Evolutionary conservation across 2,888 invertebrate genomes (phyloP), one percentile per base, ranked within the genome.

Genomic region (Eumacrocentrus americanus): DNA sequence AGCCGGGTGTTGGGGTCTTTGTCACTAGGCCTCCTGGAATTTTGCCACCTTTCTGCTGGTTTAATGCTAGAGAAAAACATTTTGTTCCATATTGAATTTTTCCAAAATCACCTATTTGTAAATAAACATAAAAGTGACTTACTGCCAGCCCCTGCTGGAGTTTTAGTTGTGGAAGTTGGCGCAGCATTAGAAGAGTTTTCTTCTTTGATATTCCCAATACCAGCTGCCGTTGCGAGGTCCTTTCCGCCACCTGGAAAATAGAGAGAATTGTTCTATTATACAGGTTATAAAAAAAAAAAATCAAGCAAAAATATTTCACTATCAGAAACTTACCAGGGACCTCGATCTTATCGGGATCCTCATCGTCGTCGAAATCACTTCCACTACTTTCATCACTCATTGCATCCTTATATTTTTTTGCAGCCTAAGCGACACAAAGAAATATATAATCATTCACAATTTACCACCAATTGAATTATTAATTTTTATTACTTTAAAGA

Each of bases 291-390:
- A 22, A 44, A 50, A n/a, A n/a, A n/a, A n/a, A n/a, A n/a, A n/a
- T n/a, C n/a, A n/a, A n/a, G n/a, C n/a, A n/a, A n/a, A n/a, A n/a
- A n/a, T n/a, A n/a, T n/a, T n/a, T n/a, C n/a, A n/a, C n/a, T n/a
- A n/a, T n/a, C n/a, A n/a, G n/a, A 23, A 40, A 75, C 80, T 82
- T 81, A 91, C 93, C 94, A 79, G 94, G 94, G 44, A 94, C 93
- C 86, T 93, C 92, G 82, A 93, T 90, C 83, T 91, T 92, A 81
- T 94, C 94, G 59, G 94, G 94, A 84, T 94, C 94, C 72, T 92
- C 93, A 80, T 92, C 92, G 72, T 92, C 92, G 77, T 91, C 92
- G 74, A 92, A 92, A 78, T 92, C 92, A 34, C 87, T 87, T 44
- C 85, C 87, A 58, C 80, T 80, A 64, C 85, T 83, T 70, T 85